These are phyloP conservation scores for Gymnothorax javanicus DNA, from an alignment of 2,797 vertebrate genomes.

Conservation along the genomic window DNA sequence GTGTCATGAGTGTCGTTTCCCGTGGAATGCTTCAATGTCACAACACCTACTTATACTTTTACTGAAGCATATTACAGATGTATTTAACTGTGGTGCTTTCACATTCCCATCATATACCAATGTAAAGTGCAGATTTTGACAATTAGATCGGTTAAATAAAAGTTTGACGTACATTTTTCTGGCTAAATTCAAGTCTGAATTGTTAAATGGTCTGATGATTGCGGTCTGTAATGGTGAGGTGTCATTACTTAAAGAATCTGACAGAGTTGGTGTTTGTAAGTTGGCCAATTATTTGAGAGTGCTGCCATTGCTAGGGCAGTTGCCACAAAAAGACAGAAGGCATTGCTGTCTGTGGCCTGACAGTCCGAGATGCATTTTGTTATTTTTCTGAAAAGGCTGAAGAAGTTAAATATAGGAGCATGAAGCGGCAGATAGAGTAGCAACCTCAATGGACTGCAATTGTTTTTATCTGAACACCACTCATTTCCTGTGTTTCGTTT, in stretches of 20 bases:
- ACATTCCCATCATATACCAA: no score
- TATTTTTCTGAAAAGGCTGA: not conserved
- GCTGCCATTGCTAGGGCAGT: not conserved
- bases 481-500: not conserved
- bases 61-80: no score
- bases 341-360: not conserved
- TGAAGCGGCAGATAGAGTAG: not conserved
- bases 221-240: not conserved
- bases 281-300: not conserved
- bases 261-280: not conserved
- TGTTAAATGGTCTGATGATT: not conserved
- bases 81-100: no score
- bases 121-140: no score
- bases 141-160: no score
- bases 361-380: not conserved
- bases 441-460: conserved; percentile 6
- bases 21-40: no score
- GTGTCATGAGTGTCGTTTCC: no score
- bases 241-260: not conserved
- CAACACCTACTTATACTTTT: no score
- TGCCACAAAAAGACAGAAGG: not conserved
- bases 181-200: not conserved
- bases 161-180: no score
- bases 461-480: conserved; percentile 7
- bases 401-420: not conserved